Evolutionary conservation across 2,888 invertebrate species (phyloP).

Genomic region (Xylocampa areola): DNA sequence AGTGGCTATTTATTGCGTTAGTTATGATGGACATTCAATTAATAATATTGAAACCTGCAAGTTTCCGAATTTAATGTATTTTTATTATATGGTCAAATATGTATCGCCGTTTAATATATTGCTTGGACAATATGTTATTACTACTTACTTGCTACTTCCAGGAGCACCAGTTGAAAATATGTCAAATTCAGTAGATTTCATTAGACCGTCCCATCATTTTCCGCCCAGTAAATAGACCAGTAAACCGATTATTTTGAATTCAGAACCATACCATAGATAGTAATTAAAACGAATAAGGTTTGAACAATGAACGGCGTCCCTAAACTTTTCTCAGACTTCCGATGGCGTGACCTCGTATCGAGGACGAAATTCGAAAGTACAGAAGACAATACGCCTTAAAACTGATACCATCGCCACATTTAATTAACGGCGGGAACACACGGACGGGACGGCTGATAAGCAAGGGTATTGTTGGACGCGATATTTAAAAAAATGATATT

Average conservation of each 20-base stretch:
- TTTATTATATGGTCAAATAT: too few relatives aligned
- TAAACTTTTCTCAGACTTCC: slow-evolving; percentile 61
- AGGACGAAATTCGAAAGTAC: slow-evolving; percentile 76
- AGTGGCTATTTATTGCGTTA: background rate
- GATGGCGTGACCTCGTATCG: slow-evolving; percentile 67
- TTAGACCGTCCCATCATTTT: too few relatives aligned
- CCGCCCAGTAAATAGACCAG: background rate
- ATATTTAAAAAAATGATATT: slow-evolving; percentile 10
- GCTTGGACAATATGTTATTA: too few relatives aligned
- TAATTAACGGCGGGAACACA: slow-evolving; percentile 69
- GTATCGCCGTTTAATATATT: too few relatives aligned
- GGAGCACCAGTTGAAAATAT: too few relatives aligned
- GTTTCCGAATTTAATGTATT: too few relatives aligned
- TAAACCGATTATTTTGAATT: background rate
- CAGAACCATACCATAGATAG: slow-evolving; percentile 32
- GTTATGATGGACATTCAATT: too few relatives aligned
- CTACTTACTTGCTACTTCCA: too few relatives aligned
- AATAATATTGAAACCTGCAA: too few relatives aligned
- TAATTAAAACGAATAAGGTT: slow-evolving; percentile 44
- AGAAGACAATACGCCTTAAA: slow-evolving; percentile 68
- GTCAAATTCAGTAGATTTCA: too few relatives aligned
- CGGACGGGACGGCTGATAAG: slow-evolving; percentile 48
- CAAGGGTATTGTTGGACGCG: slow-evolving; percentile 29
- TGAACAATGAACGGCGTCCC: slow-evolving; percentile 49
- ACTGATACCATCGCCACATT: slow-evolving; percentile 70